Conservation (phyloP, 2,797 vertebrate genomes). For the Muraenolepis orangiensis region DNA sequence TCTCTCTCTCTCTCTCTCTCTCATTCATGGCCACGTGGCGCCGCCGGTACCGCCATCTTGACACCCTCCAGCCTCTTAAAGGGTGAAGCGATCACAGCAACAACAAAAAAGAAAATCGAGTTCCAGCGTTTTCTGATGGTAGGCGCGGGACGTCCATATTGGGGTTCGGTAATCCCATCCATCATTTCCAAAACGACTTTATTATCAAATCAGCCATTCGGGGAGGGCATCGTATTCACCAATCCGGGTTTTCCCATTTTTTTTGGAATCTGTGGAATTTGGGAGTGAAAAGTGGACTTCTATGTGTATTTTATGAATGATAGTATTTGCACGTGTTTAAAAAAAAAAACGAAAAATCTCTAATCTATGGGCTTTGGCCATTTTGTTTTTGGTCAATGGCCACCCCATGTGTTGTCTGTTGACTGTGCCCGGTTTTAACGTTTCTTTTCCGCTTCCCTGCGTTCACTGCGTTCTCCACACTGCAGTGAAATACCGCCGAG, state of each 20-base stretch:
- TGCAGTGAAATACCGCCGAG: no score
- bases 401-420: no score
- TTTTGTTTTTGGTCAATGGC: no score
- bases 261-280: background rate
- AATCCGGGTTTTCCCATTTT: conserved; percentile 3
- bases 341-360: no score
- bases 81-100: conserved; percentile 27
- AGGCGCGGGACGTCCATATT: conserved; percentile 9
- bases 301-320: no score
- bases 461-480: no score
- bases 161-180: background rate
- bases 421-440: no score
- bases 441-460: no score
- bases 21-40: conserved; percentile 73
- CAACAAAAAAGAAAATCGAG: no score
- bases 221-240: conserved; percentile 8
- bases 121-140: conserved; percentile 1
- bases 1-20: no score
- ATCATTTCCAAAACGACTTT: background rate
- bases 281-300: background rate
- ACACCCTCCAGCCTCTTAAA: conserved; percentile 47
- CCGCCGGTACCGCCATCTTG: conserved; percentile 72
- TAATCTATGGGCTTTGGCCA: no score
- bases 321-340: no score
- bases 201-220: conserved; percentile 3